Base-by-base conservation (phyloP, 2,113 vertebrate genomes). In the Cottus gobio region DNA sequence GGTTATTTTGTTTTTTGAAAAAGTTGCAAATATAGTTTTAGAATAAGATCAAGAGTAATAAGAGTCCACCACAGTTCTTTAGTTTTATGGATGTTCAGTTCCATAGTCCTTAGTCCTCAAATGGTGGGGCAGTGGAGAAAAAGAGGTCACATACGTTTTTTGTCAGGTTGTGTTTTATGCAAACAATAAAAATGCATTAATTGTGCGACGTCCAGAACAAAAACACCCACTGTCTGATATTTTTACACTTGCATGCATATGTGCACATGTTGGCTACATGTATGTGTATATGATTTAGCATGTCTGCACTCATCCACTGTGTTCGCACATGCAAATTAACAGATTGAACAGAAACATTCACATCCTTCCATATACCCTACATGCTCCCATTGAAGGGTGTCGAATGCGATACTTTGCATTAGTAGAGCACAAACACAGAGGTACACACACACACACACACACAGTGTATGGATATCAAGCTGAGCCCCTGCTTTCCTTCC, bases 401-500 rank as follows among this genome's bases (percentile, higher is more conserved):
- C 71, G 82, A 71, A 79, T 82, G 60, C 50, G 46, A 48, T 37
- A 39, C 2, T 83, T 71, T 18, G 30, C 31, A n/a, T 84, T 58
- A 68, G 37, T 58, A 66, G 18, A 34, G 44, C 46, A 56, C 36
- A 69, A 12, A 70, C 48, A 63, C 46, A 56, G n/a, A n/a, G n/a
- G n/a, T n/a, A n/a, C 36, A 69, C 18, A 70, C 48, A 63, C 46
- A 56, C 79, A 61, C 28, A 37, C 57, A 46, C 36, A 64, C 52
- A 34, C 56, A 79, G 75, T 54, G 77, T 70, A 70, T 57, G 5
- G 60, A 83, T 82, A 82, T 67, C 69, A 88, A 82, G 57, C 82
- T 57, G 65, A 77, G 76, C 62, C 64, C 34, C 71, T 83, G 86
- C 71, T 82, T 79, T 87, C 30, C 76, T 80, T 77, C 76, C 83